Conservation (phyloP, 2,113 vertebrate genomes). For the Engraulis encrasicolus region DNA sequence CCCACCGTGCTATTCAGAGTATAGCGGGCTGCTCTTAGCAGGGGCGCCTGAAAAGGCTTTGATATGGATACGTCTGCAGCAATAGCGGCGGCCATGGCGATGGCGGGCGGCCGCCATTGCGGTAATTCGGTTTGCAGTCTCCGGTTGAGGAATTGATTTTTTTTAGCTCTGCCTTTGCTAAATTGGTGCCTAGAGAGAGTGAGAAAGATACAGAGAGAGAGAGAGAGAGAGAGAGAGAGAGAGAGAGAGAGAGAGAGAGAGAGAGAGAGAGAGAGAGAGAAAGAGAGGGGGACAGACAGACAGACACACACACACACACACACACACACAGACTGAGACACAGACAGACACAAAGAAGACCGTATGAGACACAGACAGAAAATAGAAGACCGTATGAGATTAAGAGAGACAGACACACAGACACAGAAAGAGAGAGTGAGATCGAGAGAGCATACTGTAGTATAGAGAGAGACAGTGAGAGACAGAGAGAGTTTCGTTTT, state of each 20-base stretch:
- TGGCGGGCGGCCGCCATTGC: conserved; percentile 52
- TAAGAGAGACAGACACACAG: conserved; percentile 41
- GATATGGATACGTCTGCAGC: conserved; percentile 67
- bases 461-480: conserved; percentile 42
- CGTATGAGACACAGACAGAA: too few species aligned
- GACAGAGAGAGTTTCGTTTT: conserved; percentile 50
- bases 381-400: too few species aligned
- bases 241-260: too few species aligned
- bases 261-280: too few species aligned
- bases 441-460: conserved; percentile 45
- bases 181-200: conserved; percentile 62
- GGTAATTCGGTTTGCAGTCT: conserved; percentile 67
- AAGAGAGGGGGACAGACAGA: too few species aligned
- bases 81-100: too few species aligned
- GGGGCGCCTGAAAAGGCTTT: conserved; percentile 62
- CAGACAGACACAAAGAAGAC: too few species aligned
- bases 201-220: conserved; percentile 40
- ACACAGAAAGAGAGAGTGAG: conserved; percentile 48
- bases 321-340: too few species aligned
- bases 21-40: conserved; percentile 46
- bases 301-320: too few species aligned
- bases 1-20: conserved; percentile 60
- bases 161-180: conserved; percentile 63
- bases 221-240: too few species aligned
- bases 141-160: conserved; percentile 71